Percentiles rank a stretch among this genome's conserved stretches.
Evolutionary conservation across 2,113 vertebrate genomes (phyloP).

Genomic region (Podocnemis expansa): DNA sequence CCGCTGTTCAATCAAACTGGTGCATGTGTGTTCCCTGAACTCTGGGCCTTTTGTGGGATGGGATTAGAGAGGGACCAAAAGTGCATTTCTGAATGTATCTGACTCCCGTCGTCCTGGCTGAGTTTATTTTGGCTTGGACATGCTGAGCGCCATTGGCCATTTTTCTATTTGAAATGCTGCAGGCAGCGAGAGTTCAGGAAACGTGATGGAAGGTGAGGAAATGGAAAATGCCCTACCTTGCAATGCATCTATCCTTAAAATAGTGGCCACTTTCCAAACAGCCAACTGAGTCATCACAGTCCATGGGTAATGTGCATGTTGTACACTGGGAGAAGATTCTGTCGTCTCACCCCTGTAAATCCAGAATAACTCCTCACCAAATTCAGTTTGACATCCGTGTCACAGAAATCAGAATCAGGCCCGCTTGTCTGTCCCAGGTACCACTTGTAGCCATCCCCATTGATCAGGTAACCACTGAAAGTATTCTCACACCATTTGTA

Average conservation of each 20-base stretch:
- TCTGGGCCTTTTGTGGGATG: neutral
- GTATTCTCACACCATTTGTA: neutral
- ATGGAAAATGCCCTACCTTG: neutral
- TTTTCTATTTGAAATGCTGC: neutral
- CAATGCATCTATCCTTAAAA: neutral
- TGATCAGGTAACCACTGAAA: accelerated
- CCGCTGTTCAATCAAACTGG: neutral
- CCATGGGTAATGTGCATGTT: too few species aligned
- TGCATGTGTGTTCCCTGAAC: neutral
- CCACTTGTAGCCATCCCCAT: accelerated
- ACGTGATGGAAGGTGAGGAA: neutral
- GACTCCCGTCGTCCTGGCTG: neutral
- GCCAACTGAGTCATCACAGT: neutral
- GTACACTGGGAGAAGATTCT: neutral
- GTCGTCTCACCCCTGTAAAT: neutral
- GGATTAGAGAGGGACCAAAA: neutral
- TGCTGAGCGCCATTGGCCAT: accelerated
- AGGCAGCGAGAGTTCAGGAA: accelerated
- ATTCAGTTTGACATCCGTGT: neutral
- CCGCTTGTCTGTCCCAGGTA: neutral
- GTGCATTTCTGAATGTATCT: neutral
- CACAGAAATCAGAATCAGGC: neutral
- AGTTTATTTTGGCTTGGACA: neutral
- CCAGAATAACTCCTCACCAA: neutral
- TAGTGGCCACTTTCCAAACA: accelerated